Percentiles rank a stretch among this genome's conserved stretches.
phyloP scores from a whole-genome alignment of 2,113 vertebrate genomes.

The Odocoileus hemionus region DNA sequence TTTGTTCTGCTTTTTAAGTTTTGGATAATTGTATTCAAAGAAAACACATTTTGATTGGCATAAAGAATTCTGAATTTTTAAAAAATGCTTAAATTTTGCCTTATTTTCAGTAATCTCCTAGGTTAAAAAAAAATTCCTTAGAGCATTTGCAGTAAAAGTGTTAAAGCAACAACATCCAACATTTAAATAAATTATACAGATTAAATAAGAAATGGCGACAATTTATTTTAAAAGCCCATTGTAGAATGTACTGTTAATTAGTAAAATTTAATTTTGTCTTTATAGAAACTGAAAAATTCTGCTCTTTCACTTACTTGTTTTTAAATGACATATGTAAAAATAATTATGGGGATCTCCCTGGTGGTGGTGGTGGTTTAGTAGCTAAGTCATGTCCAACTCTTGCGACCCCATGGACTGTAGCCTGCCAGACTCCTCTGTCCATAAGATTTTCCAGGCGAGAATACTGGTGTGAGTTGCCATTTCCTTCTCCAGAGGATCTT shows the following conservation, averaged over 20 bases:
- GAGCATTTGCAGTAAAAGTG: slow-evolving; percentile 43
- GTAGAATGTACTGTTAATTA: slow-evolving; percentile 44
- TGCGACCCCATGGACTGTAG: background rate
- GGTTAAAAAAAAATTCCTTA: background rate
- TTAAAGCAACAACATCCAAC: slow-evolving; percentile 64
- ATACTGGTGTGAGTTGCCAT: background rate
- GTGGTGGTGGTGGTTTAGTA: background rate
- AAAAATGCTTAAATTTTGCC: background rate
- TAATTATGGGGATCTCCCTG: background rate
- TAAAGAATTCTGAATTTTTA: slow-evolving; percentile 33
- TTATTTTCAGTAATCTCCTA: slow-evolving; percentile 31
- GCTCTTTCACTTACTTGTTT: slow-evolving; percentile 25
- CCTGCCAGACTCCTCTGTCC: background rate
- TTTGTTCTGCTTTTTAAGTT: slow-evolving; percentile 56
- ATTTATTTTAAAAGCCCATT: slow-evolving; percentile 44
- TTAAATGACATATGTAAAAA: slow-evolving; percentile 38
- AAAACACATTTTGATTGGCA: slow-evolving; percentile 54
- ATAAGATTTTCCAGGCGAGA: background rate
- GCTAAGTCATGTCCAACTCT: background rate
- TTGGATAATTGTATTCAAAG: slow-evolving; percentile 46
- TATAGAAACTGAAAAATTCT: background rate
- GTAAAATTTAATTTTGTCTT: slow-evolving; percentile 39
- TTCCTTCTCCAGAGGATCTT: background rate
- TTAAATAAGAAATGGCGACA: slow-evolving; percentile 4
- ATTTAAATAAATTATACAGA: slow-evolving; percentile 70